phyloP scores from a whole-genome alignment of 2,113 vertebrate species.

The Podocnemis expansa region DNA sequence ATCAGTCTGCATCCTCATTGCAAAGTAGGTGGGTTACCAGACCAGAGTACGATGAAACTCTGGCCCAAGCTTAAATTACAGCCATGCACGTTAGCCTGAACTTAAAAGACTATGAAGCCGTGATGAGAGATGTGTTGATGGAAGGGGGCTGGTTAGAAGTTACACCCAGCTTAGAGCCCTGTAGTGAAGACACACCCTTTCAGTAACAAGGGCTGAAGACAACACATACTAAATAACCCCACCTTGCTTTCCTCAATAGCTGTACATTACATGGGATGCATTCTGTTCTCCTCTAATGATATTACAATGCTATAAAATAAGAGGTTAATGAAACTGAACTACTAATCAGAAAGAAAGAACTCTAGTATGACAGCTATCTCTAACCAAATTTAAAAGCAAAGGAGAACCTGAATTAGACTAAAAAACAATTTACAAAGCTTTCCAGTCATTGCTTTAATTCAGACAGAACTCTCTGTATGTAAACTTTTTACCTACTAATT shows the following conservation, averaged over 20 bases:
- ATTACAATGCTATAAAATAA: neutral
- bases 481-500: neutral
- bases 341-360: neutral
- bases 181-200: neutral
- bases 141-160: neutral
- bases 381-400: conserved; percentile 2
- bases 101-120: neutral
- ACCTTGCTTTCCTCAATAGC: fast-evolving
- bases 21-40: neutral
- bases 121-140: neutral
- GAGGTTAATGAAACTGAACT: neutral
- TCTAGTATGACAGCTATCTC: neutral
- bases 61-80: neutral
- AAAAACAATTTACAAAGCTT: neutral
- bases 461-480: neutral
- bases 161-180: neutral
- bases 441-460: neutral
- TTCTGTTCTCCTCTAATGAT: neutral
- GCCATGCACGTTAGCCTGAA: neutral
- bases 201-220: neutral
- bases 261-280: neutral
- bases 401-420: neutral
- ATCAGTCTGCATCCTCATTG: neutral
- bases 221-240: neutral
- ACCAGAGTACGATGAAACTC: neutral